Evolutionary conservation across 2,113 vertebrate genomes (phyloP), one percentile per base, ranked within the genome.

Genomic region (Syngnathus typhle): DNA sequence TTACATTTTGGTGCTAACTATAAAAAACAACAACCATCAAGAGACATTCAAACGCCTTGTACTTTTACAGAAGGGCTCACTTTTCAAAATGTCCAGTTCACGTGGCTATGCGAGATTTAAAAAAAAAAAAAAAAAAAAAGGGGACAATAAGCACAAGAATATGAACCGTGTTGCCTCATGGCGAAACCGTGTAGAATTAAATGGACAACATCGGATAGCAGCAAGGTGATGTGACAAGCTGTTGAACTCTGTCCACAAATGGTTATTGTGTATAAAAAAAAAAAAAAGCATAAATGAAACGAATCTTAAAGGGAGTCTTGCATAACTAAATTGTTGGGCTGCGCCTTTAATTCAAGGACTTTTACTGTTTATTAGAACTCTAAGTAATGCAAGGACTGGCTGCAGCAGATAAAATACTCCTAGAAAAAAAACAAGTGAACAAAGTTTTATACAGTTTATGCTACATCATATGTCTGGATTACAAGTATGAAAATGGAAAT

Each of bases 401-500:
- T 86, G 86, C 84, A 90, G 87, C 88, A 88, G 86, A 90, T 88
- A 88, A 87, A 89, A 78, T 88, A 90, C 88, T 85, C 81, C 88
- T 87, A 90, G 85, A 79, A 86, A 87, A 86, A 32, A 90, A 89
- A 89, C 77, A 84, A 85, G 80, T 82, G 79, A 88, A 84, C 81
- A 88, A 88, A 90, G 84, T 88, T 32, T 90, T 90, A 83, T 92
- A 91, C 89, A 91, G 84, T 85, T 78, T 91, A 91, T 92, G 91
- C 89, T 92, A 92, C 89, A 92, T 89, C 87, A 91, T 90, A 91
- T 90, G 89, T 90, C 87, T 88, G 84, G 86, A 89, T 89, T 90
- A 92, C 87, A 90, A 90, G 86, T 90, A 92, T 91, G 89, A 92
- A 91, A 90, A 89, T 92, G 90, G 88, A 90, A 90, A 91, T 87